Base-by-base conservation (phyloP, 2,888 invertebrate species). In the Romanomermis culicivorax region DNA sequence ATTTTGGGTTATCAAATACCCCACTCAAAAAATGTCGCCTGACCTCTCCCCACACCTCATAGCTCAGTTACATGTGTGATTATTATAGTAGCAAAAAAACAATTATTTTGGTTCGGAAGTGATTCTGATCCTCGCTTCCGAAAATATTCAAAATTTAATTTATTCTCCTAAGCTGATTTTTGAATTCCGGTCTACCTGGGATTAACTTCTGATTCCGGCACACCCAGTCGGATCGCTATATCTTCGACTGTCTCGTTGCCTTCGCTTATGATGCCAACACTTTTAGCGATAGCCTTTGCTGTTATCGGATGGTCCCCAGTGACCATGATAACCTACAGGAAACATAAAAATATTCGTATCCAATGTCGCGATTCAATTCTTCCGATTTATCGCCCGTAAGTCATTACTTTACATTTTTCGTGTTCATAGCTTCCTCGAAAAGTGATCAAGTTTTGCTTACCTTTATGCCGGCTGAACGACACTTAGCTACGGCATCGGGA, bases 141-240 rank as follows among this genome's bases (percentile, higher is more conserved):
- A n/a, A n/a, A n/a, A n/a, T n/a, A n/a, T n/a, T n/a, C n/a, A n/a
- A n/a, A n/a, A n/a, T n/a, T n/a, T n/a, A n/a, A n/a, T n/a, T n/a
- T n/a, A n/a, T n/a, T n/a, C n/a, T n/a, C 17, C 36, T 7, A 36
- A 36, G 17, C 17, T 17, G 7, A 36, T 7, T 36, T 36, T 36
- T 36, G 7, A 36, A 7, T 11, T 36, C 11, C 36, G 17, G 11
- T 45, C n/a, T 56, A 58, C 58, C 51, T 49, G 54, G 63, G 68
- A 60, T 72, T 85, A 1, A 86, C 85, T 73, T 86, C 73, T 29
- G 84, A 82, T 1, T 86, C 81, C 58, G 86, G 83, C 66, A 87
- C 83, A 73, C 85, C 85, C 66, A 86, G 75, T 53, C 88, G 78
- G 62, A 83, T 83, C 55, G 93, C 89, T 48, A 76, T 71, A 58